These are phyloP conservation scores for Cyclargus thomasi DNA, from an alignment of 1,140 invertebrate genomes.

Conservation along the genomic window DNA sequence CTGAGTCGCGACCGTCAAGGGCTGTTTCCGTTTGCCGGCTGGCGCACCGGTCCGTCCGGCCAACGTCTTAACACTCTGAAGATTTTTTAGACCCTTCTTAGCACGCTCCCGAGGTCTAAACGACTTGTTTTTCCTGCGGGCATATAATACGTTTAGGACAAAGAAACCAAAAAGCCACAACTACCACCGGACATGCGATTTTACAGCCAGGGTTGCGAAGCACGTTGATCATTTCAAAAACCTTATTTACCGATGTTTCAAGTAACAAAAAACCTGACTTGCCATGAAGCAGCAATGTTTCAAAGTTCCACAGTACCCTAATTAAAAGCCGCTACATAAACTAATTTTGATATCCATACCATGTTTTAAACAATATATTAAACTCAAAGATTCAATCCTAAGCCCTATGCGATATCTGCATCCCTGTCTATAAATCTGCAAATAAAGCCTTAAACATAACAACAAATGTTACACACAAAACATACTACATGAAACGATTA, in stretches of 20 bases:
- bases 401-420: background rate
- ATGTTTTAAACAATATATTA: background rate
- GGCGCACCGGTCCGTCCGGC: conserved; percentile 82
- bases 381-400: background rate
- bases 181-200: conserved; percentile 17
- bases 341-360: no score
- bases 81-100: conserved; percentile 89
- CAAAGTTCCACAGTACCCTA: no score
- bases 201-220: conserved; percentile 11
- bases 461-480: conserved; percentile 5
- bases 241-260: no score
- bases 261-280: no score
- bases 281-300: no score
- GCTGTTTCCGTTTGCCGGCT: conserved; percentile 87
- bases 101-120: conserved; percentile 87
- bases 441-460: background rate
- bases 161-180: background rate
- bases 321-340: no score
- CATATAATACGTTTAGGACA: conserved; percentile 24
- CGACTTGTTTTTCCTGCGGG: conserved; percentile 90
- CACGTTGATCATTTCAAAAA: no score
- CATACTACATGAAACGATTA: conserved; percentile 6
- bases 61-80: conserved; percentile 92
- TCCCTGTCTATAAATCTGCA: background rate
- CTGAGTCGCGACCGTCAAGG: conserved; percentile 93